Evolutionary conservation across 2,797 vertebrate species (phyloP).

Genomic region (Danio jaintianensis): DNA sequence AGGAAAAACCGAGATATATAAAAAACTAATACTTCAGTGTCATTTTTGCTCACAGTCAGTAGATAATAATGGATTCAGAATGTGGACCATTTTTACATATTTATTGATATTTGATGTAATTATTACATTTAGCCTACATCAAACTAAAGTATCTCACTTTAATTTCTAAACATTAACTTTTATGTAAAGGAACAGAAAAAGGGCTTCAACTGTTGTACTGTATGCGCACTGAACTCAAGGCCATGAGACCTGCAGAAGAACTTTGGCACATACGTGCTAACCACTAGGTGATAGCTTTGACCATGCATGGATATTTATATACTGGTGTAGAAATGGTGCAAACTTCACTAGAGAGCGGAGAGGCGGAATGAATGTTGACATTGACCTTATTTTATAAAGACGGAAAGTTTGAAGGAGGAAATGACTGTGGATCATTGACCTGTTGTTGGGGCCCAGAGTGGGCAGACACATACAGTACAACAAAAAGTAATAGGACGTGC

Average conservation of each 20-base stretch:
- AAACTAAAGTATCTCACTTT: not conserved
- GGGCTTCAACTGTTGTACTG: not conserved
- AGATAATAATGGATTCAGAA: not conserved
- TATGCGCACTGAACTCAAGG: not conserved
- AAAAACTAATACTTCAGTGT: not conserved
- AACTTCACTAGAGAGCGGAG: not conserved
- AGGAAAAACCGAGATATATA: not conserved
- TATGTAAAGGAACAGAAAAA: not conserved
- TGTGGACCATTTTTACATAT: not conserved
- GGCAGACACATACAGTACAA: not conserved
- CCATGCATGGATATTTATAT: not conserved
- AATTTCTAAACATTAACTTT: not conserved
- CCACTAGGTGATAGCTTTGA: not conserved
- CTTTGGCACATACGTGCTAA: not conserved
- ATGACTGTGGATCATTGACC: conserved; percentile 1
- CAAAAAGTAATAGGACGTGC: not conserved
- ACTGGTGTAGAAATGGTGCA: not conserved
- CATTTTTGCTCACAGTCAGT: not conserved
- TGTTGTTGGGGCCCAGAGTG: conserved; percentile 2
- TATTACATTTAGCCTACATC: not conserved
- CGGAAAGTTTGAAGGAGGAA: conserved; percentile 24
- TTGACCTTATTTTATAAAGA: not conserved
- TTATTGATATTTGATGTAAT: not conserved
- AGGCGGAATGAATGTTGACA: not conserved
- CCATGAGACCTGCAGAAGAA: not conserved